Conservation (phyloP, 2,888 invertebrate species). For the Bimastos eiseni region DNA sequence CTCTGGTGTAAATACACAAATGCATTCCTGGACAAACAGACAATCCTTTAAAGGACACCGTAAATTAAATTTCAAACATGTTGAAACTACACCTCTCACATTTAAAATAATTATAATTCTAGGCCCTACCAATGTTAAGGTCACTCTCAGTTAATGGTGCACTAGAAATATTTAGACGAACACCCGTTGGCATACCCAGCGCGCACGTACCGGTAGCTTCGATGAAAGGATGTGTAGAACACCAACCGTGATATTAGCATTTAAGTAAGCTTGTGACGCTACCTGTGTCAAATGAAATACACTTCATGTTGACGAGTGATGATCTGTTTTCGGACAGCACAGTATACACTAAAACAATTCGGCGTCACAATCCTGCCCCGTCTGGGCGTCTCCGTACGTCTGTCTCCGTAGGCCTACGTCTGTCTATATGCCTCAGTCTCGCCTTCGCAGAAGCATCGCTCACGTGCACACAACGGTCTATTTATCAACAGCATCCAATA, state of each 20-base stretch:
- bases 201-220: neutral
- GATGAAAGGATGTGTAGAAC: neutral
- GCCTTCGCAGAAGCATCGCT: neutral
- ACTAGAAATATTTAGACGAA: neutral
- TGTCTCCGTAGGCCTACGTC: neutral
- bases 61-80: neutral
- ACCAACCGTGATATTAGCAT: neutral
- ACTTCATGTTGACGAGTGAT: neutral
- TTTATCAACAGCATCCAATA: constrained; percentile 13
- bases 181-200: too few species aligned
- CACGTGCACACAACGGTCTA: neutral
- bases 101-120: neutral
- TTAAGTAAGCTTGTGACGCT: neutral
- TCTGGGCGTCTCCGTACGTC: neutral
- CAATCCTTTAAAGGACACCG: neutral
- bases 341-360: neutral
- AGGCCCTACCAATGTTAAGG: neutral
- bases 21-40: neutral
- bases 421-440: neutral
- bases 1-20: neutral
- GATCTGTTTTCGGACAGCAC: neutral
- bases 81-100: neutral
- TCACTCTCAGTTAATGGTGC: neutral
- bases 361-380: neutral
- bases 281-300: neutral